Evolutionary conservation across 2,888 invertebrate genomes (phyloP), one percentile per base, ranked within the genome.

Genomic region (Drosophila recens): DNA sequence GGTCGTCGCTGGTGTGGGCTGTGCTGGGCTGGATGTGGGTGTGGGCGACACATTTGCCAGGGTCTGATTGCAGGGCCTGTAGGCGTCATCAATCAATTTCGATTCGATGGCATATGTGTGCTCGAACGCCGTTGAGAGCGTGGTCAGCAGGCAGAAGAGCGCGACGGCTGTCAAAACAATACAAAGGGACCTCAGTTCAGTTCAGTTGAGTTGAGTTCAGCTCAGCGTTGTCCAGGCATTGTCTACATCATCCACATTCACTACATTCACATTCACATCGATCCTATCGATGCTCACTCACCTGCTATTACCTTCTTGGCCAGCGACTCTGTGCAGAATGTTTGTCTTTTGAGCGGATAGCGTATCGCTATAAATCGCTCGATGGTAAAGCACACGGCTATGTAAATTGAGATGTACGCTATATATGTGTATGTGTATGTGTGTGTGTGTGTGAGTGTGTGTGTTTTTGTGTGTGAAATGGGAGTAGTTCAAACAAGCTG

Each of bases 311-410:
- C 95, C 87, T 94, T 93, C 91, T 95, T 94, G 17, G 96, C 96
- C 77, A 96, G 93, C 51, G 94, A 94, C 87, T 96, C 95, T 1
- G 96, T 96, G 91, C 96, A 96, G 80, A 95, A 92, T 51, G 94
- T 94, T 92, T 95, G 95, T 45, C 96, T 95, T 72, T 94, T 94
- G 90, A 96, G 94, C 17, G 96, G 96, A 92, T 96, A 95, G 83
- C 96, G 95, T 23, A 96, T 96, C 30, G 96, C 96, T 72, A 96
- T 95, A 93, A 96, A 96, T 53, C 96, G 94, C 92, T 96, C 96
- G 62, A 96, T 93, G 20, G 96, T 96, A 90, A 96, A 96, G 67
- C 95, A 95, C 27, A 96, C 95, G 33, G 95, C 96, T 76, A 96
- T 93, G 95, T 96, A 96, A 51, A 96, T 95, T 53, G 95, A 96